Evolutionary conservation across 1,140 invertebrate species (phyloP).

Genomic region (Rhopalosiphum padi): DNA sequence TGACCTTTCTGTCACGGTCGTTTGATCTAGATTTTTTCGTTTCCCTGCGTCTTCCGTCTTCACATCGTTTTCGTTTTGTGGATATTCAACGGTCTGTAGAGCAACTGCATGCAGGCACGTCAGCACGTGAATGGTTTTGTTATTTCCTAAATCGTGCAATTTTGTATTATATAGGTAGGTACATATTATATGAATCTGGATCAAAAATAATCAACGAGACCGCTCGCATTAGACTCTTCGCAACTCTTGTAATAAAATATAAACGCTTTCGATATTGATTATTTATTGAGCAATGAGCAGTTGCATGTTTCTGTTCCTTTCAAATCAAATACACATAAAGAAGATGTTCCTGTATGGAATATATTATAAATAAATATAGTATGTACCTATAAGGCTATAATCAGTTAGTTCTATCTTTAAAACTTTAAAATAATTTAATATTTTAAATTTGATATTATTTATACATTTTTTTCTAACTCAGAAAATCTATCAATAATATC

Average conservation of each 20-base stretch:
- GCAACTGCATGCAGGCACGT: not conserved
- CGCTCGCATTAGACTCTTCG: not conserved
- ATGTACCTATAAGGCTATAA: not conserved
- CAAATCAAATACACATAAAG: not conserved
- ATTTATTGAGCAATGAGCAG: not conserved
- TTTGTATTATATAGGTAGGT: not conserved
- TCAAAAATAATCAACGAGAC: not conserved
- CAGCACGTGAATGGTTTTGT: not conserved
- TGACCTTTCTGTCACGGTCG: constrained; percentile 51
- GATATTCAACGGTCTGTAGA: not conserved
- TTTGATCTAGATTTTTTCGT: constrained; percentile 30
- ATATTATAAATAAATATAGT: not conserved
- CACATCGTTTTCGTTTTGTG: not conserved
- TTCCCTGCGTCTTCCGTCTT: not conserved
- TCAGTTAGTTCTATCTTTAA: not conserved
- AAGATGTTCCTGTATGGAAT: not conserved
- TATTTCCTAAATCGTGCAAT: not conserved
- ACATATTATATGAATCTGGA: not conserved
- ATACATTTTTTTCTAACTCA: not conserved
- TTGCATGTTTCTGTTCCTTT: not conserved
- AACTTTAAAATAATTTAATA: not conserved
- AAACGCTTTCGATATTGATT: not conserved
- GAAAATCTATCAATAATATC: not conserved
- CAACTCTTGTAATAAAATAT: not conserved
- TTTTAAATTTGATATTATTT: not conserved